phyloP scores from a whole-genome alignment of 1,140 invertebrate genomes.

The Lineus longissimus region DNA sequence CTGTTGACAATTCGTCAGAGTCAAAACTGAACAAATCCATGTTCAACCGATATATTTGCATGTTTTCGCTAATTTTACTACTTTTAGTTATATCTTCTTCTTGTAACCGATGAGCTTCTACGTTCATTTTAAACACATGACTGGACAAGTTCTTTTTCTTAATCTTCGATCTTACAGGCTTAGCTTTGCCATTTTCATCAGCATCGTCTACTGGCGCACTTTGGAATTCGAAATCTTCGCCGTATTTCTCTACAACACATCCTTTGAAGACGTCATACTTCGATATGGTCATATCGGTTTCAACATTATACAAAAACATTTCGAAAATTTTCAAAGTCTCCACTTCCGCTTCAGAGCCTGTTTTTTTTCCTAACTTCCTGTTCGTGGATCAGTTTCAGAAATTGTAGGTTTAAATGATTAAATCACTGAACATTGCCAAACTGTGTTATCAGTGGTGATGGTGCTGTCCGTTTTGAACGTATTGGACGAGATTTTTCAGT shows the following conservation, averaged over 20 bases:
- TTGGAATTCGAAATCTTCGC: conserved; percentile 5
- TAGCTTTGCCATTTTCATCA: background rate
- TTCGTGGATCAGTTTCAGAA: background rate
- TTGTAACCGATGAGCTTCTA: background rate
- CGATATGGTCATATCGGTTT: background rate
- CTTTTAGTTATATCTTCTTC: background rate
- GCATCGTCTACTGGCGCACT: background rate
- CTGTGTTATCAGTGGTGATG: conserved; percentile 3
- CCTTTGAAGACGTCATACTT: conserved; percentile 2
- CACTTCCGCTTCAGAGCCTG: background rate
- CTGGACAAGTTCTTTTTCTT: conserved; percentile 6
- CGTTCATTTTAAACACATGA: conserved; percentile 3
- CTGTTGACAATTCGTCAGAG: background rate
- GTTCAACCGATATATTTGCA: conserved; percentile 2
- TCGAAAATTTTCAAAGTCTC: background rate
- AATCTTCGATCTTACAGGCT: background rate
- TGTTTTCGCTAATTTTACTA: background rate
- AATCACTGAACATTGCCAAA: conserved; percentile 5
- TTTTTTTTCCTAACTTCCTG: background rate
- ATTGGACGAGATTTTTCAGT: background rate
- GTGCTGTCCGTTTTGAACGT: background rate
- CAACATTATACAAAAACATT: conserved; percentile 7
- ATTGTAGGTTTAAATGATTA: background rate
- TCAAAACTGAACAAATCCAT: conserved; percentile 3
- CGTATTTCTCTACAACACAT: conserved; percentile 5